Evolutionary conservation across 92 coral and sea anemone species (phyloP).

Genomic region (Heteractis magnifica): DNA sequence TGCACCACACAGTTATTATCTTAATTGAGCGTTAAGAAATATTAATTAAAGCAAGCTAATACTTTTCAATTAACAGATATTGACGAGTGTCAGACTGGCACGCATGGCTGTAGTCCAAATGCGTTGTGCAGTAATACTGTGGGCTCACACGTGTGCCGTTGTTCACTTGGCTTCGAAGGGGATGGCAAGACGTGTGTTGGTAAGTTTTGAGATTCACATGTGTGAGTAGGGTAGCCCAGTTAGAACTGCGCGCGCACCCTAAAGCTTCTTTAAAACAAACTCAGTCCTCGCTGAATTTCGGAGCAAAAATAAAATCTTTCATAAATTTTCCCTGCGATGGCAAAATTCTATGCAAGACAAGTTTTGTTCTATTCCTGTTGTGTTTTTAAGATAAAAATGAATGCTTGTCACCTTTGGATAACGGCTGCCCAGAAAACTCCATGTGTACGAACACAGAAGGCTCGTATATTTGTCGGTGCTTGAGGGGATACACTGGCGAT

Average conservation of each 20-base stretch:
- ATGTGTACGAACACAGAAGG: slow-evolving; percentile 32
- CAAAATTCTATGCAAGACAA: too few species aligned
- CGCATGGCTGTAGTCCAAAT: slow-evolving; percentile 29
- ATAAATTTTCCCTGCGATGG: too few species aligned
- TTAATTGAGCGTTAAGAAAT: too few species aligned
- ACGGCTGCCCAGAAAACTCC: not conserved
- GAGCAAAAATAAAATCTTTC: too few species aligned
- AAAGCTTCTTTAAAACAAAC: too few species aligned
- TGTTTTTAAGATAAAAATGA: too few species aligned
- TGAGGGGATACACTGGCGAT: slow-evolving; percentile 29
- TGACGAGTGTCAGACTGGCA: slow-evolving; percentile 42
- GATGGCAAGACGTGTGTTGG: slow-evolving; percentile 42
- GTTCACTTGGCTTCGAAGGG: slow-evolving; percentile 43
- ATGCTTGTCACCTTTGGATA: too few species aligned
- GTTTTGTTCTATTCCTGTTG: too few species aligned
- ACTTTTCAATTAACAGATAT: slow-evolving; percentile 24
- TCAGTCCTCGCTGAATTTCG: too few species aligned
- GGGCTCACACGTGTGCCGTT: slow-evolving; percentile 48
- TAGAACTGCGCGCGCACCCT: too few species aligned
- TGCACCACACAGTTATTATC: too few species aligned
- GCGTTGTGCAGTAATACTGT: slow-evolving; percentile 48
- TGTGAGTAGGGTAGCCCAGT: too few species aligned
- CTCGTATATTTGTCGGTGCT: slow-evolving; percentile 28
- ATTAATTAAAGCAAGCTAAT: not conserved
- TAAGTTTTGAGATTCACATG: not conserved